Conservation (phyloP, 2,797 vertebrate genomes). For the Xiphorhynchus erythropygius region DNA sequence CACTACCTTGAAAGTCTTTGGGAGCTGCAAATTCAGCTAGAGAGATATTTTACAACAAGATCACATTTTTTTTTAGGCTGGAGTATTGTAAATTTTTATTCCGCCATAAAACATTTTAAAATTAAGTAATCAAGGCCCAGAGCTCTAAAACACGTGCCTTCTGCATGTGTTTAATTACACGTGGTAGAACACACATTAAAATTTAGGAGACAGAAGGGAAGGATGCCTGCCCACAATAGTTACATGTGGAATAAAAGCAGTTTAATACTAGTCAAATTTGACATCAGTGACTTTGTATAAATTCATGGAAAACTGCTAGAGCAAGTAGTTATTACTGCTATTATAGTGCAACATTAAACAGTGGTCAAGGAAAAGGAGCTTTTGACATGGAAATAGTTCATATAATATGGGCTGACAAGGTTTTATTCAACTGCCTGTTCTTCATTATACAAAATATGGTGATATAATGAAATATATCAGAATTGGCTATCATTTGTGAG, state of each 20-base stretch:
- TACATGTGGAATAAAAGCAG: not conserved
- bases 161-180: slow-evolving; percentile 23
- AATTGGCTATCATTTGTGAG: not conserved
- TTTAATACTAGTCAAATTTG: slow-evolving; percentile 39
- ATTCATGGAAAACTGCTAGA: slow-evolving; percentile 10
- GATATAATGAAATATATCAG: not conserved
- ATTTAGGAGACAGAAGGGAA: slow-evolving; percentile 36
- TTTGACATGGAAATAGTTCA: not conserved
- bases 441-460: not conserved
- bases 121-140: slow-evolving; percentile 4
- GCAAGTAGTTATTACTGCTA: not conserved
- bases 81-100: slow-evolving; percentile 40
- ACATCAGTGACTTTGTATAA: not conserved
- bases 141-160: not conserved
- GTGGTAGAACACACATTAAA: not conserved
- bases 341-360: not conserved
- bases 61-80: not conserved
- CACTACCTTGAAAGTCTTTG: not conserved
- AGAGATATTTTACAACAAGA: not conserved
- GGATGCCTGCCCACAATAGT: not conserved
- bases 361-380: not conserved
- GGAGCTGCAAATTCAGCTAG: slow-evolving; percentile 14
- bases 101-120: slow-evolving; percentile 13
- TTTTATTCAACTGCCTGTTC: not conserved
- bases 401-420: not conserved